A percentile compares a stretch with the other conserved stretches of the same genome.
phyloP scores from a whole-genome alignment of 2,888 invertebrate species.

The Chymomyza fuscimana region DNA sequence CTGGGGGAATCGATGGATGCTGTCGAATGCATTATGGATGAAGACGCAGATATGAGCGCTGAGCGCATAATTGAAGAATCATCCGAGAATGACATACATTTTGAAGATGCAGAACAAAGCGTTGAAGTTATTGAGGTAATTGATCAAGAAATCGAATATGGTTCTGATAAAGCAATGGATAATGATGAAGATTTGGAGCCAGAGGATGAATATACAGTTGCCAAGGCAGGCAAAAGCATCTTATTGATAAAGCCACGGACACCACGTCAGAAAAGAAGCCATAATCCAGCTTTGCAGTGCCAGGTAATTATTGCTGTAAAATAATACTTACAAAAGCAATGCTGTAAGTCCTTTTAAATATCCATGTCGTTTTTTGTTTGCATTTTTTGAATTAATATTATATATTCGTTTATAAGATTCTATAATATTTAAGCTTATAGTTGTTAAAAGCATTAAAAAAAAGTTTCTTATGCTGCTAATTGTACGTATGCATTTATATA shows the following conservation, averaged over 20 bases:
- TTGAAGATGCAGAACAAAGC: conserved; percentile 18
- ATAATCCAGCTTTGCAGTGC: conserved; percentile 63
- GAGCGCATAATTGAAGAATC: conserved; percentile 44
- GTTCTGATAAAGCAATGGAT: neutral
- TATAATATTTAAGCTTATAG: too few relatives aligned
- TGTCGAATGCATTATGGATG: neutral
- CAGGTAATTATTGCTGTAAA: conserved; percentile 41
- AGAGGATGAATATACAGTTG: conserved; percentile 19
- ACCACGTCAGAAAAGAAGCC: conserved; percentile 24
- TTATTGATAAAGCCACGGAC: conserved; percentile 14
- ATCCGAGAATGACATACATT: conserved; percentile 29
- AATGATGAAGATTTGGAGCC: conserved; percentile 12
- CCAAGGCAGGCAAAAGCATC: conserved; percentile 16
- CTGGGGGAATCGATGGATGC: conserved; percentile 26
- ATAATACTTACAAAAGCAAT: neutral
- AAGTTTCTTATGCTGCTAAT: too few relatives aligned
- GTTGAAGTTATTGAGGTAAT: conserved; percentile 21
- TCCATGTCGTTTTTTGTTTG: too few relatives aligned
- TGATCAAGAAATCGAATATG: conserved; percentile 3
- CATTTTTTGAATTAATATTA: neutral
- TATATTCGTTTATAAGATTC: too few relatives aligned
- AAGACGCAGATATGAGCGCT: neutral
- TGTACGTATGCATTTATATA: too few relatives aligned
- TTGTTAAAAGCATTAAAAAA: too few relatives aligned
- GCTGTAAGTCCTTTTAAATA: neutral